Base-by-base conservation (phyloP, 2,797 vertebrate species). In the Harpagifer antarcticus region DNA sequence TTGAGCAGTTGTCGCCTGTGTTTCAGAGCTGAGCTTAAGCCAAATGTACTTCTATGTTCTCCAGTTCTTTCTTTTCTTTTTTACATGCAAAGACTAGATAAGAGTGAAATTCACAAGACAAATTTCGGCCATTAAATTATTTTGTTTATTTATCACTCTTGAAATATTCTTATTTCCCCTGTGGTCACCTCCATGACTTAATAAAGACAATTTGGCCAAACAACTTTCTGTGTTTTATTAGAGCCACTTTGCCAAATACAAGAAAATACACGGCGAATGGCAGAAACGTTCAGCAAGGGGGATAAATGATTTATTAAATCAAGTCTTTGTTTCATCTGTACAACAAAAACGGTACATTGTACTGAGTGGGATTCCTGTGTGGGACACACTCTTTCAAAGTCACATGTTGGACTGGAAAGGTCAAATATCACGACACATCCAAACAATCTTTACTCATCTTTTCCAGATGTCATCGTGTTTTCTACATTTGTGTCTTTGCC, bases 301-400 rank as follows among this genome's bases (percentile, higher is more conserved):
- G 88, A 88, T 79, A 55, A 64, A 72, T 74, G 9, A 78, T 89
- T 91, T 91, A 91, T 90, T 89, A 79, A 91, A 87, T 81, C 71
- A 86, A 80, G 80, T 79, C 63, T 76, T 71, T 70, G 48, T 55
- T 84, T 83, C 47, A 76, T 68, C 64, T 83, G 85, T 85, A 87
- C 82, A 86, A 80, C 59, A 71, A 74, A 83, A 87, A 79, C 0
- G 10, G 65, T 61, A 82, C 60, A 85, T 53, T 12, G 76, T 49
- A 73, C 69, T 47, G 68, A 12, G 65, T 62, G 50, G 73, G 53
- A 3, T 31, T 69, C 54, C 78, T 67, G 52, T 82, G 33, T 60
- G 63, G 61, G 71, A 65, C 76, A 49, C 74, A 79, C 66, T 58
- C 77, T 45, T 70, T 87, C 65, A 63, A 72, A 83, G 75, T 73